phyloP scores from a whole-genome alignment of 2,888 invertebrate genomes.

The Ditula angustiorana region DNA sequence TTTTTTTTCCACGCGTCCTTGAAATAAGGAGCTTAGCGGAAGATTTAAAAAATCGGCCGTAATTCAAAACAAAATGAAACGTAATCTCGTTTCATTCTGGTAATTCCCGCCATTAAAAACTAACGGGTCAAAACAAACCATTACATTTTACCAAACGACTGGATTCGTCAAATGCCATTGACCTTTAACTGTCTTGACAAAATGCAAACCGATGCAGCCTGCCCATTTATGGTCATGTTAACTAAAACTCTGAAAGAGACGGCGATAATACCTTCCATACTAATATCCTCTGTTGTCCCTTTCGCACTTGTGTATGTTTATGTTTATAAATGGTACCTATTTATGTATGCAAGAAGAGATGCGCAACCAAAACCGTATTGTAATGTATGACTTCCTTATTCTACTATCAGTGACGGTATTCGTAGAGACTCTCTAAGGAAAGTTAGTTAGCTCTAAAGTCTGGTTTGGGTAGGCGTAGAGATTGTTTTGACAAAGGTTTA shows the following conservation, averaged over 20 bases:
- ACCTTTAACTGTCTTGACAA: slow-evolving; percentile 43
- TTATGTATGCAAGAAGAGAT: slow-evolving; percentile 42
- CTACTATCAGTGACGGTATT: slow-evolving; percentile 41
- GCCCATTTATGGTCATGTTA: slow-evolving; percentile 32
- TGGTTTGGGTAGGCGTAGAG: not conserved
- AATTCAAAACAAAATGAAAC: not conserved
- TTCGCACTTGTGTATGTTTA: slow-evolving; percentile 27
- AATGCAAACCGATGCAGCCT: slow-evolving; percentile 43
- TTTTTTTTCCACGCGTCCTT: not conserved
- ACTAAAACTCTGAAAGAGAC: slow-evolving; percentile 29
- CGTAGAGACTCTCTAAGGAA: slow-evolving; percentile 57
- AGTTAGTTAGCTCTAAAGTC: slow-evolving; percentile 44
- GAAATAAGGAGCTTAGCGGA: not conserved
- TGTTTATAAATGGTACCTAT: slow-evolving; percentile 17
- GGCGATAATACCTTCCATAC: slow-evolving; percentile 38
- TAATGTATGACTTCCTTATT: slow-evolving; percentile 62
- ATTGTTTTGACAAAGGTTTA: not conserved
- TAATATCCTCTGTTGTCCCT: slow-evolving; percentile 31
- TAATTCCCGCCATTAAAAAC: not conserved
- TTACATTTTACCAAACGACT: slow-evolving; percentile 16
- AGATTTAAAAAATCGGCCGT: not conserved
- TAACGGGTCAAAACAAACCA: slow-evolving; percentile 16
- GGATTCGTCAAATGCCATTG: slow-evolving; percentile 31
- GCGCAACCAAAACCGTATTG: slow-evolving; percentile 63
- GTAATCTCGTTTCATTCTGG: not conserved